phyloP scores from a whole-genome alignment of 2,113 vertebrate genomes.

The Caloenas nicobarica region DNA sequence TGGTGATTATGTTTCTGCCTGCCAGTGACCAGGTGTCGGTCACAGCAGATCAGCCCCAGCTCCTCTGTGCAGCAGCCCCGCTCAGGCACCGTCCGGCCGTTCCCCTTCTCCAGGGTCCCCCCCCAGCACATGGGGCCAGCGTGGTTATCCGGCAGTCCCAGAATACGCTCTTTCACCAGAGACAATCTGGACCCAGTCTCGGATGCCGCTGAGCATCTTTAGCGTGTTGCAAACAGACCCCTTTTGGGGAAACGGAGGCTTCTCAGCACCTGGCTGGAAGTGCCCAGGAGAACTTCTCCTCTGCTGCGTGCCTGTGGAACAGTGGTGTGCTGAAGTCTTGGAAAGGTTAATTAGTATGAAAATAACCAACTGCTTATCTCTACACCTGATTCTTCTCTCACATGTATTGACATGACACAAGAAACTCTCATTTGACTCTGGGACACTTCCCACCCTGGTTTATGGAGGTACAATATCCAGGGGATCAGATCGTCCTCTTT shows the following conservation, averaged over 20 bases:
- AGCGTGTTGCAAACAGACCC: no score
- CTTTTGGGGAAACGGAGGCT: neutral
- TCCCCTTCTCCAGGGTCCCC: neutral
- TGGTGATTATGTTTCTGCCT: neutral
- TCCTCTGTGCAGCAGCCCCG: fast-evolving
- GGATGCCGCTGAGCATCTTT: neutral
- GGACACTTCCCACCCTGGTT: neutral
- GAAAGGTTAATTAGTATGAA: neutral
- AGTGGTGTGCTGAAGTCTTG: neutral
- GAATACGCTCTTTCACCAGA: neutral
- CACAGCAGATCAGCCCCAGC: neutral
- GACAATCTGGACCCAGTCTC: neutral
- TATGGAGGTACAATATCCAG: neutral
- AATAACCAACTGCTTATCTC: neutral
- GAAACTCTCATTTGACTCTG: neutral
- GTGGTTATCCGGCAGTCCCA: neutral
- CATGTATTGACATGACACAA: neutral
- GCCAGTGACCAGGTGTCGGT: neutral
- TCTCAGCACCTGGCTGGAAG: neutral
- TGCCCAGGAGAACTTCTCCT: neutral
- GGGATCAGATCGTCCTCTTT: neutral
- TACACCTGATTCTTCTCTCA: neutral
- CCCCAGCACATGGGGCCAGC: fast-evolving
- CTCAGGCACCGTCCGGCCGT: fast-evolving
- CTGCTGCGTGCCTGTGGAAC: neutral